Base-by-base conservation (phyloP, 2,888 invertebrate genomes). In the Drosophila tanythrix region DNA sequence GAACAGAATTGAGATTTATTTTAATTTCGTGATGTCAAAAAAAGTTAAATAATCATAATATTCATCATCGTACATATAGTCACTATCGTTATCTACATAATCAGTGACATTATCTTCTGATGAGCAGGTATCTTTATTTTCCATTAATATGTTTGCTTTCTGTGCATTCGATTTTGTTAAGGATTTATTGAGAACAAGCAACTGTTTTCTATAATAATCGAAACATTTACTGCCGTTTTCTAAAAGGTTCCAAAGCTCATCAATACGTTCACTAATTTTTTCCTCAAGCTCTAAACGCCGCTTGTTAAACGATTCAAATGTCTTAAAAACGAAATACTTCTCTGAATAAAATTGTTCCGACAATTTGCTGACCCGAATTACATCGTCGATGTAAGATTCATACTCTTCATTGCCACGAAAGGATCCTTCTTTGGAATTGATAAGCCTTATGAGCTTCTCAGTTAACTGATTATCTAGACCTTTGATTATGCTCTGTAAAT, bases 231-330 rank as follows among this genome's bases (percentile, higher is more conserved):
- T 15, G 5, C 3, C 18, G 10, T 13, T 8, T 21, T 2, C 11
- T 27, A 50, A 15, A 27, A 15, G 46, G 1, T 3, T 13, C 13
- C 25, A 29, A 2, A 25, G 4, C 18, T 61, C 25, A 15, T 13
- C 13, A 13, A 50, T 5, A 18, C 36, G 48, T 1, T n/a, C 8
- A 2, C 21, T 8, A 29, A 68, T 21, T 13, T 40, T 15, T 15
- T 25, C 8, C 13, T 67, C 67, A 1, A 67, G 36, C 3, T 67
- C 33, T 7, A 67, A 29, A 5, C 56, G 69, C 6, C 7, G 48
- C 0, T 50, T 29, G 40, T 68, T 68, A 51, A 68, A 68, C 2
- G 4, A 8, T 25, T 35, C n/a, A 35, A 68, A 68, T 11, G 5
- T 7, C 0, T 33, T 11, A 13, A 0, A 68, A n/a, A 18, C 31